These are phyloP conservation scores for Peromyscus polionotus DNA, from an alignment of 2,113 vertebrate species.

Conservation along the genomic window DNA sequence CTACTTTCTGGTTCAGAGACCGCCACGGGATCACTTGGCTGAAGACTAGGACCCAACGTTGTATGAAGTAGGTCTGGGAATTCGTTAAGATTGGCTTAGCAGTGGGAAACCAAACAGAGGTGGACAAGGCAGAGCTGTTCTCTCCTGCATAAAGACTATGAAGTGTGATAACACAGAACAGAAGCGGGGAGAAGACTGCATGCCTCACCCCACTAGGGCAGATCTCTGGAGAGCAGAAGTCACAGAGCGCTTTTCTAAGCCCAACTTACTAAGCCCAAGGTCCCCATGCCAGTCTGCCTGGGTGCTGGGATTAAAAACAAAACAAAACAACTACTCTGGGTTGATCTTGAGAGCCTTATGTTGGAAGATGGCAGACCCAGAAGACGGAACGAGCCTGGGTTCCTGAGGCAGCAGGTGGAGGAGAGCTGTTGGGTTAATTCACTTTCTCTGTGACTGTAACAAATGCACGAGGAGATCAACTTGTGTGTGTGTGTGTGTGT, in stretches of 20 bases:
- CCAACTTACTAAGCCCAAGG: background rate
- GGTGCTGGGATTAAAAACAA: background rate
- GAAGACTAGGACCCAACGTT: background rate
- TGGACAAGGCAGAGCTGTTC: background rate
- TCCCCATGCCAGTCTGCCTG: background rate
- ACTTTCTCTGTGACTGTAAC: background rate
- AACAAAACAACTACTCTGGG: background rate
- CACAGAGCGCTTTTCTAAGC: background rate
- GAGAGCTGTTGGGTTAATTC: no score
- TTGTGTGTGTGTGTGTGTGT: background rate
- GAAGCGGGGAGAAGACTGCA: background rate
- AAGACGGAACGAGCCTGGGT: background rate
- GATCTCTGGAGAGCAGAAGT: background rate
- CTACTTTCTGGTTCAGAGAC: background rate
- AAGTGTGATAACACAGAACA: conserved; percentile 20
- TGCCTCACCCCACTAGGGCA: background rate
- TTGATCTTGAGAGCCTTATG: background rate
- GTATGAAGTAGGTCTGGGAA: background rate
- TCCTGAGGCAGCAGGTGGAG: background rate
- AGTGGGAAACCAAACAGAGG: conserved; percentile 21
- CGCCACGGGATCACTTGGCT: background rate
- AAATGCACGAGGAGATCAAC: background rate
- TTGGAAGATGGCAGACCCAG: background rate
- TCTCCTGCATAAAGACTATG: conserved; percentile 11
- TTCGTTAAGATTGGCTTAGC: background rate